Percentiles rank a stretch among this genome's conserved stretches.
Conservation (phyloP, 2,113 vertebrate species). For the Leptodactylus fuscus region DNA sequence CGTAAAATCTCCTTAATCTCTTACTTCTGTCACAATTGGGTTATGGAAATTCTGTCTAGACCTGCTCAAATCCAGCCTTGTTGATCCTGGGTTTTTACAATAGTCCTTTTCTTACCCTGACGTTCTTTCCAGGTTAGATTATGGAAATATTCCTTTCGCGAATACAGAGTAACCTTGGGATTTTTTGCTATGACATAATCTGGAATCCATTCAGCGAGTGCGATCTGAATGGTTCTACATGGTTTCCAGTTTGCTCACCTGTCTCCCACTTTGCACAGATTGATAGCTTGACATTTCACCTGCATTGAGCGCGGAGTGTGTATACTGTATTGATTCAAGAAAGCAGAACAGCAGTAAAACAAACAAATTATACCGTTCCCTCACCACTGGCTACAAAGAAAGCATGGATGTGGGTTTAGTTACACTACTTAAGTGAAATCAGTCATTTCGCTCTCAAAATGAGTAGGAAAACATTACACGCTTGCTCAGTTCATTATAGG, state of each 20-base stretch:
- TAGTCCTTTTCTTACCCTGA: slow-evolving; percentile 13
- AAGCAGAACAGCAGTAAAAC: slow-evolving; percentile 47
- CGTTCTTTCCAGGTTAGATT: slow-evolving; percentile 41
- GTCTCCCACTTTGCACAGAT: slow-evolving; percentile 28
- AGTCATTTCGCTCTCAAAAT: slow-evolving; percentile 21
- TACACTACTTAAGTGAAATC: slow-evolving; percentile 25
- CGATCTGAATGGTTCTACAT: slow-evolving; percentile 16
- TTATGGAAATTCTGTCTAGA: slow-evolving; percentile 23
- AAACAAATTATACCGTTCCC: slow-evolving; percentile 37
- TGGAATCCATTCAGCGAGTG: slow-evolving; percentile 16
- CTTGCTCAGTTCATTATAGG: not conserved
- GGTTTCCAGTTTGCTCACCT: slow-evolving; percentile 28
- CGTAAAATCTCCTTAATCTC: not conserved
- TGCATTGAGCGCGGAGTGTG: slow-evolving; percentile 33
- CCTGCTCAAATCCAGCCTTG: not conserved
- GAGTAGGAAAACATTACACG: slow-evolving; percentile 27
- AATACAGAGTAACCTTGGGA: not conserved
- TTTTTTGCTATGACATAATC: slow-evolving; percentile 32
- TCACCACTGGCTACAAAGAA: slow-evolving; percentile 35
- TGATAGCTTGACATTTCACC: slow-evolving; percentile 50
- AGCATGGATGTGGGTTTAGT: slow-evolving; percentile 30
- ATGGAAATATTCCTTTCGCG: slow-evolving; percentile 26
- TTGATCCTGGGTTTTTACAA: slow-evolving; percentile 4
- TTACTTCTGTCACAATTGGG: not conserved
- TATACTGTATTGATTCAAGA: slow-evolving; percentile 48